Conservation (phyloP, 2,888 invertebrate genomes). For the Drosophila algonquin region DNA sequence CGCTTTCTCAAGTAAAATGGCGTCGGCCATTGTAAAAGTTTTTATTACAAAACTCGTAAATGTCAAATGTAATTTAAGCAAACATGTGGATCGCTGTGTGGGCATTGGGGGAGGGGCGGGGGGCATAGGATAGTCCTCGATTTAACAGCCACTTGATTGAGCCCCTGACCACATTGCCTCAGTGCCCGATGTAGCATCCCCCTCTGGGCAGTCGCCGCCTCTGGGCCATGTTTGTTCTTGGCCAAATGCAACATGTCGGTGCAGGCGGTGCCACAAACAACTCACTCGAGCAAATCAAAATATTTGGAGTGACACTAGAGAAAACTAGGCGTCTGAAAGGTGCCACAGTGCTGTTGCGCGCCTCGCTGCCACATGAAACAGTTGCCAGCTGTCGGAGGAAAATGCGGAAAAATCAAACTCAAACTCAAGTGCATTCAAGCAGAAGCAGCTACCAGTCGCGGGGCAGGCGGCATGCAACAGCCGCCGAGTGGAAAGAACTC, state of each 20-base stretch:
- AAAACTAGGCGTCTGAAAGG: slow-evolving; percentile 56
- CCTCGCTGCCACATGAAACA: slow-evolving; percentile 65
- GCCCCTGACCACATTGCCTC: slow-evolving; percentile 70
- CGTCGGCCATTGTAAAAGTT: slow-evolving; percentile 80
- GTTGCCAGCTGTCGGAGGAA: slow-evolving; percentile 69
- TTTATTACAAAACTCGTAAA: slow-evolving; percentile 80
- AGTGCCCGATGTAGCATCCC: too few relatives aligned
- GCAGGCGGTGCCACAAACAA: slow-evolving; percentile 65
- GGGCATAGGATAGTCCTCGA: slow-evolving; percentile 33
- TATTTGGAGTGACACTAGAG: slow-evolving; percentile 57
- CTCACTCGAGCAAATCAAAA: slow-evolving; percentile 77
- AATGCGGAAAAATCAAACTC: slow-evolving; percentile 43
- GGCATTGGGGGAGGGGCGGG: neutral
- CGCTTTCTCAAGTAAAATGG: slow-evolving; percentile 75
- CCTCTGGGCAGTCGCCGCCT: too few relatives aligned
- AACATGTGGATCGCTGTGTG: slow-evolving; percentile 34
- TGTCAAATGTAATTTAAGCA: slow-evolving; percentile 81
- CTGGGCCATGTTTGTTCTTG: slow-evolving; percentile 48
- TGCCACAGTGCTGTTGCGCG: slow-evolving; percentile 38
- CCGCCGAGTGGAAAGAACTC: slow-evolving; percentile 1
- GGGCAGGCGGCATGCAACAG: slow-evolving; percentile 14
- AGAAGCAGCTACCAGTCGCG: neutral
- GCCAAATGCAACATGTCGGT: slow-evolving; percentile 71
- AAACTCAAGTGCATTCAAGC: slow-evolving; percentile 32
- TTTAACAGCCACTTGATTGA: slow-evolving; percentile 72